Percentiles rank a stretch among this genome's conserved stretches.
Conservation (phyloP, 2,888 invertebrate species). For the Ceratothoa steindachneri region DNA sequence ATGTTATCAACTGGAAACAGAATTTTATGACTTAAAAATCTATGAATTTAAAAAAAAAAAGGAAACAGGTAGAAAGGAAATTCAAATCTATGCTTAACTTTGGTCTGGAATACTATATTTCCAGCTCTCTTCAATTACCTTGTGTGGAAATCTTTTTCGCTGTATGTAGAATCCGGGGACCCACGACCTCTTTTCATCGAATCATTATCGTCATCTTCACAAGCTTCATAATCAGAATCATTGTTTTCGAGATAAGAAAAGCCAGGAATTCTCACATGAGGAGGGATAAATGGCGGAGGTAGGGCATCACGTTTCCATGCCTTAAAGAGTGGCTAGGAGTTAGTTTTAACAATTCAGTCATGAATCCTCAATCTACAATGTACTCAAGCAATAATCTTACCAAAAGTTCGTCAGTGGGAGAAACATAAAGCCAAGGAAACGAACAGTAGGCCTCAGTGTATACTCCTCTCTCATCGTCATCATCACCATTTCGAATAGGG, state of each 20-base stretch:
- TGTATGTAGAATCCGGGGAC: constrained; percentile 63
- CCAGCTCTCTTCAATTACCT: constrained; percentile 56
- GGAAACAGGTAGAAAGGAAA: too few relatives aligned
- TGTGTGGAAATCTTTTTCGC: constrained; percentile 79
- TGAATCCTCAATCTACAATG: too few relatives aligned
- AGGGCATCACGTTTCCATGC: constrained; percentile 39
- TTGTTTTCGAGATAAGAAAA: constrained; percentile 24
- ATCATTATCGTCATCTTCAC: constrained; percentile 44
- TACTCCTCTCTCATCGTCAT: constrained; percentile 57
- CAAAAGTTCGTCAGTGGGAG: constrained; percentile 66
- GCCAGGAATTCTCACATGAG: constrained; percentile 32
- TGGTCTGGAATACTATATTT: too few relatives aligned
- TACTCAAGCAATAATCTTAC: too few relatives aligned
- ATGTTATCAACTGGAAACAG: too few relatives aligned
- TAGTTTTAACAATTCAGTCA: too few relatives aligned
- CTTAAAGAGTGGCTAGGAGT: constrained; percentile 13
- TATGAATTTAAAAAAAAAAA: too few relatives aligned
- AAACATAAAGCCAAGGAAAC: constrained; percentile 71
- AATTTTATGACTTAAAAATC: too few relatives aligned
- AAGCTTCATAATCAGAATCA: constrained; percentile 9
- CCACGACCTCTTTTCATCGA: constrained; percentile 50
- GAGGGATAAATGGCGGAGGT: constrained; percentile 28
- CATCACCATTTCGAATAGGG: constrained; percentile 28
- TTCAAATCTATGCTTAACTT: too few relatives aligned
- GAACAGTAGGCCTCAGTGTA: constrained; percentile 70